Percentiles rank a stretch among this genome's conserved stretches.
These are phyloP conservation scores for Anolis apletophallus DNA, from an alignment of 2,797 vertebrate genomes.

Conservation along the genomic window DNA sequence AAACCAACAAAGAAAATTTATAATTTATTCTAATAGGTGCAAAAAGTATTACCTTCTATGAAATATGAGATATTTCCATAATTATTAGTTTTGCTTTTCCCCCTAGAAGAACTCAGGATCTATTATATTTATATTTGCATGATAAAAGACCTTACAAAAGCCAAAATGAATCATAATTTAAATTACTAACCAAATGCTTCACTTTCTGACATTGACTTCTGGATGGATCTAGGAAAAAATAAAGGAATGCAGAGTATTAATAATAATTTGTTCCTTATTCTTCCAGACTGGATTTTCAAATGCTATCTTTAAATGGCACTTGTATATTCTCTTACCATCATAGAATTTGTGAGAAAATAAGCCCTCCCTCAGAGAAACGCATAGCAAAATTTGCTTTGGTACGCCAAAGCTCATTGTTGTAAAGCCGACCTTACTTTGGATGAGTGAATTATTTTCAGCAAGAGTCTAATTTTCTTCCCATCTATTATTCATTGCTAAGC, in stretches of 20 bases:
- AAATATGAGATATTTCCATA: neutral
- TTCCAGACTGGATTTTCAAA: slow-evolving; percentile 52
- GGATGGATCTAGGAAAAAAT: slow-evolving; percentile 81
- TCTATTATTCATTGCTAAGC: neutral
- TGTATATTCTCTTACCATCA: slow-evolving; percentile 29
- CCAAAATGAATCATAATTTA: slow-evolving; percentile 45
- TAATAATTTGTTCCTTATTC: slow-evolving; percentile 53
- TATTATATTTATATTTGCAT: neutral
- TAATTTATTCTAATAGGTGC: neutral
- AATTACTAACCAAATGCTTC: slow-evolving; percentile 83
- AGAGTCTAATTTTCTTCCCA: slow-evolving; percentile 20
- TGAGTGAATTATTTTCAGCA: slow-evolving; percentile 13
- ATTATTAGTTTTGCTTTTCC: neutral
- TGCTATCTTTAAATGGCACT: slow-evolving; percentile 46
- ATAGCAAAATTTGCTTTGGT: neutral
- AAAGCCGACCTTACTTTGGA: slow-evolving; percentile 3
- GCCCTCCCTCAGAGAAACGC: neutral
- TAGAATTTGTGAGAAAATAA: slow-evolving; percentile 9
- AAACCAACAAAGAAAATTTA: neutral
- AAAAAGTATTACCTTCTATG: neutral
- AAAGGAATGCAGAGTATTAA: slow-evolving; percentile 66
- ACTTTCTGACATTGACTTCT: slow-evolving; percentile 79
- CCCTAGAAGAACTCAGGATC: neutral
- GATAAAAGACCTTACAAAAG: slow-evolving; percentile 13
- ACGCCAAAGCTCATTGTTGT: neutral